These are phyloP conservation scores for Mesoligia furuncula DNA, from an alignment of 2,888 invertebrate species.

Conservation along the genomic window DNA sequence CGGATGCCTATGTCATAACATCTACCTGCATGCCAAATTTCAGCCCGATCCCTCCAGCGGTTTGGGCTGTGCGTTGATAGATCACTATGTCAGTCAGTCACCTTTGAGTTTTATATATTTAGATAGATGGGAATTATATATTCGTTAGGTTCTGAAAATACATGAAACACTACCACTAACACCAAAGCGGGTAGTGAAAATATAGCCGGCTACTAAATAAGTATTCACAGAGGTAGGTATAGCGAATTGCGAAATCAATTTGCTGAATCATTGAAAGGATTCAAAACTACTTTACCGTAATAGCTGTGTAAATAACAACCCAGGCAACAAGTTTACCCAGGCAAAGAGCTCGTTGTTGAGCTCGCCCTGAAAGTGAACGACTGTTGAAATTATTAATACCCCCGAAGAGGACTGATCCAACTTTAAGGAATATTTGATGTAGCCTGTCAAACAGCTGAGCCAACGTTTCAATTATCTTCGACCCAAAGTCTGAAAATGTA, in stretches of 20 bases:
- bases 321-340: neutral
- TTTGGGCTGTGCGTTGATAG: too few relatives aligned
- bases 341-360: conserved; percentile 5
- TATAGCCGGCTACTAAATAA: neutral
- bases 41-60: too few relatives aligned
- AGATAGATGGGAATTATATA: neutral
- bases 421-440: conserved; percentile 29
- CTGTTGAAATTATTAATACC: conserved; percentile 34
- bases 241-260: neutral
- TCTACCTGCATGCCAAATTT: too few relatives aligned
- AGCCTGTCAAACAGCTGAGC: conserved; percentile 16
- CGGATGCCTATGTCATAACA: too few relatives aligned
- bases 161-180: neutral
- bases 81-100: too few relatives aligned
- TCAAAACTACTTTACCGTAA: neutral
- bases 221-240: neutral
- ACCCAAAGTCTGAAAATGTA: conserved; percentile 20
- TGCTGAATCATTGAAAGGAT: neutral
- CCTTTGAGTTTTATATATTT: too few relatives aligned
- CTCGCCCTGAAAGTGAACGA: neutral
- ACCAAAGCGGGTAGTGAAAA: too few relatives aligned
- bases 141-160: neutral
- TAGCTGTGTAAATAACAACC: neutral
- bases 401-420: conserved; percentile 1
- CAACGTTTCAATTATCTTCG: conserved; percentile 29